A percentile compares a stretch with the other conserved stretches of the same genome.
These are phyloP conservation scores for Sylvilagus bachmani DNA, from an alignment of 2,113 vertebrate genomes.

Conservation along the genomic window DNA sequence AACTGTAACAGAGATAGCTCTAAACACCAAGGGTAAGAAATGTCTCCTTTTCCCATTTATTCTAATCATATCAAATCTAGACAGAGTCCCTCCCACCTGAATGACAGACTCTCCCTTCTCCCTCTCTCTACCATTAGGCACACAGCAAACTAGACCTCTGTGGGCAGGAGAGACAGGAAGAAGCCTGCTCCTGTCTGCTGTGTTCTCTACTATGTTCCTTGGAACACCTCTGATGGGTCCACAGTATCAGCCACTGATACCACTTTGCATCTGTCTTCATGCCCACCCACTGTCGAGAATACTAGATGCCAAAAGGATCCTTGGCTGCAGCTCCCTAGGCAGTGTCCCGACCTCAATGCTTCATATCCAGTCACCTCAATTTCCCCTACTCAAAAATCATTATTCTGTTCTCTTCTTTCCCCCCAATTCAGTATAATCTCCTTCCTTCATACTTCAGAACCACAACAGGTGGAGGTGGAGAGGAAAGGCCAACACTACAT, in stretches of 20 bases:
- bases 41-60: not conserved
- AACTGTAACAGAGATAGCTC: not conserved
- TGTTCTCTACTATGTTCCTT: not conserved
- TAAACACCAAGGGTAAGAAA: not conserved
- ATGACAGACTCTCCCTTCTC: not conserved
- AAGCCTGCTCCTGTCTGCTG: not conserved
- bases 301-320: not conserved
- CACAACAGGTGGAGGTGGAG: not conserved
- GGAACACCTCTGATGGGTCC: not conserved
- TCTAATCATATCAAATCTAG: not conserved
- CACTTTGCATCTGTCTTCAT: not conserved
- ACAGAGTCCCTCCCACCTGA: not conserved
- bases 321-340: fast-evolving
- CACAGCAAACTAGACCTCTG: not conserved
- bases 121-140: not conserved
- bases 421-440: not conserved
- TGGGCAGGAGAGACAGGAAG: not conserved
- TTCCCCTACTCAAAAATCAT: not conserved
- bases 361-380: not conserved
- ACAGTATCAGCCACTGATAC: not conserved
- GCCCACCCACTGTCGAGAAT: not conserved
- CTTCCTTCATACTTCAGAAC: not conserved
- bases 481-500: not conserved
- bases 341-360: not conserved
- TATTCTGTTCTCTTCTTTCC: not conserved